These are phyloP conservation scores for Grammatotria lemairii DNA, from an alignment of 2,113 vertebrate species.

Conservation along the genomic window DNA sequence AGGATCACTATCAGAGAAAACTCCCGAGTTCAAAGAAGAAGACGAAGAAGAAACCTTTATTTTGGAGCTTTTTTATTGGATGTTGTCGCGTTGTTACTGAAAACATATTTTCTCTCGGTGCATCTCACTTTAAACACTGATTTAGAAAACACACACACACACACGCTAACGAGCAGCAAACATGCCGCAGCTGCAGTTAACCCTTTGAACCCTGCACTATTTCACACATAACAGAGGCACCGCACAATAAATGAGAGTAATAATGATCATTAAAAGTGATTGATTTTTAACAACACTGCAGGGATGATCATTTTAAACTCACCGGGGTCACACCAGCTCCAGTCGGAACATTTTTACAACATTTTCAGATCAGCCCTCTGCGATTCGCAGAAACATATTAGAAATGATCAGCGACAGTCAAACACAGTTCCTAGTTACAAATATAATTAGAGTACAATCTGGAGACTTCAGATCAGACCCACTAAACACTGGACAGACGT, in stretches of 20 bases:
- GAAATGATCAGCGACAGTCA: neutral
- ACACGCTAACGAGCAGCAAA: neutral
- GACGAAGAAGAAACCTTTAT: neutral
- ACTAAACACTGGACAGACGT: neutral
- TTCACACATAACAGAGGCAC: neutral
- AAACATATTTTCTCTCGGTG: constrained; percentile 40
- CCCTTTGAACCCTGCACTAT: neutral
- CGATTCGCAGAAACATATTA: neutral
- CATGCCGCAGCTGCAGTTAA: neutral
- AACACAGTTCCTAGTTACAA: neutral
- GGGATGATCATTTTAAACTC: neutral
- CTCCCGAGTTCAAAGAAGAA: constrained; percentile 70
- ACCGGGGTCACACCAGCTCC: neutral
- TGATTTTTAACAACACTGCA: neutral
- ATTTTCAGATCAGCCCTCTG: neutral
- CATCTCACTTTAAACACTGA: neutral
- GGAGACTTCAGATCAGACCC: neutral
- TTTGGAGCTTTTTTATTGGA: neutral
- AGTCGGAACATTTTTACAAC: neutral
- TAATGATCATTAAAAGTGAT: neutral
- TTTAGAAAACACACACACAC: neutral
- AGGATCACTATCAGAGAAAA: constrained; percentile 80
- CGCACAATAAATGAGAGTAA: neutral
- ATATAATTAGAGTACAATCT: neutral
- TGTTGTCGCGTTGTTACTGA: neutral